Conservation (phyloP, 2,797 vertebrate species). For the Rhabdophis nuchalis region DNA sequence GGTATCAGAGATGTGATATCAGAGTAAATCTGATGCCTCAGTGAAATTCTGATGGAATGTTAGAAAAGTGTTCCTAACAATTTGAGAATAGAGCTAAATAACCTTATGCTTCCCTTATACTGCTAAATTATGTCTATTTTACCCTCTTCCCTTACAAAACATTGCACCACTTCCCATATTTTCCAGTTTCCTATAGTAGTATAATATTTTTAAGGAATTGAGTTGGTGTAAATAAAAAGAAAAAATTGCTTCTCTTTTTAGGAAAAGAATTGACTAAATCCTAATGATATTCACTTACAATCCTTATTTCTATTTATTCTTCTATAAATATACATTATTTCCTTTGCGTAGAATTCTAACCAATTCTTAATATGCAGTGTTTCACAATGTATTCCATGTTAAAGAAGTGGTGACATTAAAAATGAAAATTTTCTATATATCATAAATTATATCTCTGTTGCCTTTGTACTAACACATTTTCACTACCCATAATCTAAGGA, state of each 20-base stretch:
- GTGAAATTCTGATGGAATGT: background rate
- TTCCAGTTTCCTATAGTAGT: background rate
- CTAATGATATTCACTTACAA: background rate
- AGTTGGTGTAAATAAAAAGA: background rate
- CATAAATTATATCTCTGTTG: slow-evolving; percentile 22
- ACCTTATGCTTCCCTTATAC: background rate
- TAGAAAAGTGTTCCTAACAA: background rate
- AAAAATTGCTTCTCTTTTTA: background rate
- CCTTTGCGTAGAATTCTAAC: background rate
- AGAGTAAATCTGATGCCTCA: background rate
- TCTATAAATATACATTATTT: background rate
- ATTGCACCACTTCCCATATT: background rate
- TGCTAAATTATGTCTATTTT: background rate
- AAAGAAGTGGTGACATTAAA: slow-evolving; percentile 14
- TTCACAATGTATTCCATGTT: background rate
- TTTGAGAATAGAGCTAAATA: background rate
- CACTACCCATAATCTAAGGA: slow-evolving; percentile 26
- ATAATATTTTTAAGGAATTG: background rate
- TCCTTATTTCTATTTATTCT: background rate
- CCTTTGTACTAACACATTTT: slow-evolving; percentile 9
- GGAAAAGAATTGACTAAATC: background rate
- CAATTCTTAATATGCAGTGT: background rate
- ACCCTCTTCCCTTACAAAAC: background rate
- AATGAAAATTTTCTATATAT: background rate
- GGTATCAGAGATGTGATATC: background rate